Conservation (phyloP, 2,797 vertebrate genomes). For the Onychomys leucogaster region DNA sequence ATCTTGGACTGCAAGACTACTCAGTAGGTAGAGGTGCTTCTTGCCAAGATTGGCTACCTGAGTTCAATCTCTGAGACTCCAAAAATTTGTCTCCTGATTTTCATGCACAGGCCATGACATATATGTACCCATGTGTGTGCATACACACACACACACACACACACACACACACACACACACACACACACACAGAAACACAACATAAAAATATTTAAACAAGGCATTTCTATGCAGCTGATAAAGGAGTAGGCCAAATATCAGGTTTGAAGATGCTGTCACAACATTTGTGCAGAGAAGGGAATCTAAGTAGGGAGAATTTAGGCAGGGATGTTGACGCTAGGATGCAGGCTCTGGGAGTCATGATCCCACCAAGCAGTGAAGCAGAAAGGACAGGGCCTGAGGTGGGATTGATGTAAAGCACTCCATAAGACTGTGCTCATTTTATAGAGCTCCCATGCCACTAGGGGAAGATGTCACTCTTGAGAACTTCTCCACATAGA, state of each 20-base stretch:
- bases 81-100: background rate
- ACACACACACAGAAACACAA: no score
- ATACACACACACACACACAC: no score
- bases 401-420: background rate
- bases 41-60: background rate
- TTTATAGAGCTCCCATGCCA: background rate
- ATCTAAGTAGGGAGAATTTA: background rate
- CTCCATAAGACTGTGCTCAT: background rate
- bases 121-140: no score
- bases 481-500: background rate
- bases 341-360: background rate
- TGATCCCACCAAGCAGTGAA: background rate
- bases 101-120: background rate
- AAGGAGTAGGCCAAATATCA: background rate
- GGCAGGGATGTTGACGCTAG: background rate
- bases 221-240: background rate
- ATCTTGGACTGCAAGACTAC: background rate
- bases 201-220: background rate
- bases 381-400: background rate
- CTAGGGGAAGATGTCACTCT: slow-evolving; percentile 8
- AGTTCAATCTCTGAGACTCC: background rate
- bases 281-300: background rate
- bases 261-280: background rate
- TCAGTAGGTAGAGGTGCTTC: background rate
- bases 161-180: background rate